These are phyloP conservation scores for Crotalus horridus DNA, from an alignment of 2,113 vertebrate species.

Conservation along the genomic window DNA sequence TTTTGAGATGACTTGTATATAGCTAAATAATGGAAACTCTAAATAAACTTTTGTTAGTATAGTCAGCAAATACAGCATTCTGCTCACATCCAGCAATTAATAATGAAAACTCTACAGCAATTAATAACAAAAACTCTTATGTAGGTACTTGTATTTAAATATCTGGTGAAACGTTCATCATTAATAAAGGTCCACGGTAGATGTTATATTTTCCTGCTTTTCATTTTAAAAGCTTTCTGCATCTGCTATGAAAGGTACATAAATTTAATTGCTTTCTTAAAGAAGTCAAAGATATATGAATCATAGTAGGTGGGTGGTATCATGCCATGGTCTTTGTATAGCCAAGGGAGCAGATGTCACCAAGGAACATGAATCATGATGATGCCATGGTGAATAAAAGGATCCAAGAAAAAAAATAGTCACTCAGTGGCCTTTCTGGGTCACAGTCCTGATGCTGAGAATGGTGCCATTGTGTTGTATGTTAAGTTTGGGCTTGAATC, in stretches of 20 bases:
- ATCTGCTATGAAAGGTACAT: neutral
- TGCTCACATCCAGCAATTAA: neutral
- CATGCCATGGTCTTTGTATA: slow-evolving; percentile 15
- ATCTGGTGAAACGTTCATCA: neutral
- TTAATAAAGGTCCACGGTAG: neutral
- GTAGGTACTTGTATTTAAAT: neutral
- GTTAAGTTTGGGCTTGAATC: neutral
- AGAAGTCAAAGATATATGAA: neutral
- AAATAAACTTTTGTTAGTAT: neutral
- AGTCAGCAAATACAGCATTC: neutral
- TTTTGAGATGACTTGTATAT: neutral
- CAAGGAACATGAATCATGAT: slow-evolving; percentile 2
- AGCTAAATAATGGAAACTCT: neutral
- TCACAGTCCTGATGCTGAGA: neutral
- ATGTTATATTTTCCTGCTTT: neutral
- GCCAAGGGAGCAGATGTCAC: slow-evolving; percentile 4
- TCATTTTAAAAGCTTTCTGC: neutral
- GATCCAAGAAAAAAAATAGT: neutral
- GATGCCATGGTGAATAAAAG: neutral
- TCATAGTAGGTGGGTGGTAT: neutral
- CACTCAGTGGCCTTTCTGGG: neutral
- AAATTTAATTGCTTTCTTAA: neutral
- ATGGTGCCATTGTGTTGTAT: neutral
- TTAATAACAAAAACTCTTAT: neutral
- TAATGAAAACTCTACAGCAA: neutral